Evolutionary conservation across 2,797 vertebrate genomes (phyloP).

Genomic region (Leuciscus waleckii): DNA sequence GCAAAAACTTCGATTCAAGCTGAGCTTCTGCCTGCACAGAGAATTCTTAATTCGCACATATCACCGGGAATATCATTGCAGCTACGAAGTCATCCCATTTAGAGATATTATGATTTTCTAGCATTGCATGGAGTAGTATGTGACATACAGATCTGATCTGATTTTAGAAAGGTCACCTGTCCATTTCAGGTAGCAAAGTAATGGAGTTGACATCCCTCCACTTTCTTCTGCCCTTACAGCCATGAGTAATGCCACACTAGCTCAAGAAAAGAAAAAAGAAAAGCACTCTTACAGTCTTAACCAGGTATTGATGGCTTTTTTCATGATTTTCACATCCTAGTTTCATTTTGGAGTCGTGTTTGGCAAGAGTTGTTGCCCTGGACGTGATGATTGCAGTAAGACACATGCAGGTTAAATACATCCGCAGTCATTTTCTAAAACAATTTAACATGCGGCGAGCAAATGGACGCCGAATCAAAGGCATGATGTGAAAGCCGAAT

Average conservation of each 20-base stretch:
- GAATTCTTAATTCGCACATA: constrained; percentile 47
- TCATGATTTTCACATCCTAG: constrained; percentile 19
- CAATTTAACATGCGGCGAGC: background rate
- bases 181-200: constrained; percentile 74
- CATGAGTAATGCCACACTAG: constrained; percentile 27
- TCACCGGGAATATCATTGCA: constrained; percentile 15
- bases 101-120: constrained; percentile 61
- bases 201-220: constrained; percentile 78
- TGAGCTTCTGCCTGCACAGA: constrained; percentile 43
- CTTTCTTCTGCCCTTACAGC: constrained; percentile 67
- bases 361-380: background rate
- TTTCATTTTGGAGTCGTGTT: constrained; percentile 29
- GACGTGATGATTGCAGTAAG: constrained; percentile 2
- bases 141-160: constrained; percentile 65
- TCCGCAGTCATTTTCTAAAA: constrained; percentile 35
- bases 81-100: constrained; percentile 48
- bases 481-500: constrained; percentile 31
- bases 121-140: constrained; percentile 59
- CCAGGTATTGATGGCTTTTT: constrained; percentile 6
- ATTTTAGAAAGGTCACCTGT: constrained; percentile 76
- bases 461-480: constrained; percentile 23
- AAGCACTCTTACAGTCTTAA: constrained; percentile 1
- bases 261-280: background rate
- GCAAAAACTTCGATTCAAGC: constrained; percentile 40
- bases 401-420: constrained; percentile 44